Conservation (phyloP, 2,797 vertebrate species). For the Hylomyscus alleni region DNA sequence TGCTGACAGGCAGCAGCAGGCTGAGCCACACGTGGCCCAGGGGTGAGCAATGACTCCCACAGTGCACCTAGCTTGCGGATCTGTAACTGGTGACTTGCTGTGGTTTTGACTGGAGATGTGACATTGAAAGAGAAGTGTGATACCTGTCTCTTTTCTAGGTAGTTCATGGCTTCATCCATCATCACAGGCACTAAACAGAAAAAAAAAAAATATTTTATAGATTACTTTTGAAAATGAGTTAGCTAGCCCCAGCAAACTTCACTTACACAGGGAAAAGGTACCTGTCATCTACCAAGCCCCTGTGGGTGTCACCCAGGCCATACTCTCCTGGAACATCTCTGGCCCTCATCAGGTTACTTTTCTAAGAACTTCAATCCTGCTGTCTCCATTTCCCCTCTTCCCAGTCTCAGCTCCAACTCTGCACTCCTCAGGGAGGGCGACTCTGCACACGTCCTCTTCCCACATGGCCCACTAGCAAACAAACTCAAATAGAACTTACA, state of each 20-base stretch:
- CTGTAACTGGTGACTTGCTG: background rate
- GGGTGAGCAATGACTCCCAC: background rate
- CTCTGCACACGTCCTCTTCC: background rate
- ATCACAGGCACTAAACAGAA: constrained; percentile 95
- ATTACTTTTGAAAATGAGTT: constrained; percentile 40
- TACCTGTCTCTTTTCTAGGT: constrained; percentile 97
- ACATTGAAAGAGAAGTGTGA: constrained; percentile 53
- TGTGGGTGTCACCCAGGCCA: background rate
- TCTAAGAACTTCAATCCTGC: background rate
- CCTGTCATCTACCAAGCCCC: background rate
- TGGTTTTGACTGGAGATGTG: background rate
- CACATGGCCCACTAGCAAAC: constrained; percentile 60
- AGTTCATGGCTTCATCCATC: constrained; percentile 97
- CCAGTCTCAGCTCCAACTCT: background rate
- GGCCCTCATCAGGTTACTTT: background rate
- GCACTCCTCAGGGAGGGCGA: background rate
- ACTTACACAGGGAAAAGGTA: background rate
- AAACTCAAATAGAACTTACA: constrained; percentile 91
- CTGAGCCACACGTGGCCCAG: background rate
- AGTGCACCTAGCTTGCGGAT: background rate
- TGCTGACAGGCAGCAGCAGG: background rate
- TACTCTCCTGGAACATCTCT: background rate
- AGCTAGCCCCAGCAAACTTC: background rate
- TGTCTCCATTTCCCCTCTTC: background rate
- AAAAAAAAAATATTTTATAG: constrained; percentile 62